Base-by-base conservation (phyloP, 2,797 vertebrate species). In the Poeciliopsis infans region DNA sequence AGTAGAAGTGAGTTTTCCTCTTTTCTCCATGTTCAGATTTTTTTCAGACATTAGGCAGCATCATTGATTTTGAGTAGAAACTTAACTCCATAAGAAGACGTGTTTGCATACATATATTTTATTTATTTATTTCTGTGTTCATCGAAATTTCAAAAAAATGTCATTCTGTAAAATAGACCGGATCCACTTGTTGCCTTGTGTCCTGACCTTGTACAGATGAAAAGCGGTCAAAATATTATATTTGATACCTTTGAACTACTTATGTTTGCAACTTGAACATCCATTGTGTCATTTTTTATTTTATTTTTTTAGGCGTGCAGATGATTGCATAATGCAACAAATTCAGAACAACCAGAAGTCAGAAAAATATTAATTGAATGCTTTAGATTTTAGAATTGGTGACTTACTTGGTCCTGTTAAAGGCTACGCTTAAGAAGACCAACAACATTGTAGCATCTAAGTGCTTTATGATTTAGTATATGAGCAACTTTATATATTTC, bases 121-220 rank as follows among this genome's bases (percentile, higher is more conserved):
- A 43, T 43, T 4, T 25, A 1, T 64, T 7, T 57, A 77, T 23
- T 73, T 28, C 1, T 79, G 41, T 81, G 33, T 83, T 13, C 47
- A 77, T 73, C 31, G 36, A 36, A 64, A 61, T 31, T 18, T 33
- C 6, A 47, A 36, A 51, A 51, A 7, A 7, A 20, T 49, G 3
- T 75, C 4, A 46, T 71, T 69, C 41, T 82, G 8, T 13, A 28
- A 64, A 75, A 6, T 47, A 1, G 25, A 75, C 13, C 4, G 0
- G 0, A 10, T 51, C 79, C 47, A 76, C 81, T 20, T 78, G 45
- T 77, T 36, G 20, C 12, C 64, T 12, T 46, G 15, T 80, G 31
- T 25, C 2, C 12, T 7, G 31, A 43, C 39, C 36, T 45, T 45
- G 25, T 45, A 66, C 61, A 70, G 23, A 43, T 39, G 15, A 64